These are phyloP conservation scores for Drosophila anomalata DNA, from an alignment of 2,888 invertebrate genomes.

Conservation along the genomic window DNA sequence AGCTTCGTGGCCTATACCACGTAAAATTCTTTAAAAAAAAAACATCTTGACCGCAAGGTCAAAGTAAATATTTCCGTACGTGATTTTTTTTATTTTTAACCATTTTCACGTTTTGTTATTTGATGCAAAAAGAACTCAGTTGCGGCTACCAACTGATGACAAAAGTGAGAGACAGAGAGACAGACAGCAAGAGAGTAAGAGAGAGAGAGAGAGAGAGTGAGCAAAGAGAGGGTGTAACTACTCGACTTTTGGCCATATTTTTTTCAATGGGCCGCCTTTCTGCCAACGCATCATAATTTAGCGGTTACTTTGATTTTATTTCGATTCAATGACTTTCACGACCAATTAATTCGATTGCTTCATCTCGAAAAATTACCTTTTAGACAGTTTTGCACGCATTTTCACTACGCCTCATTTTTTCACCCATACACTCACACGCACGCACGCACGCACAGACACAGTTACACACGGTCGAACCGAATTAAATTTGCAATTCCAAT, in stretches of 20 bases:
- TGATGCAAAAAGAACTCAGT: constrained; percentile 28
- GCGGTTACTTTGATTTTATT: constrained; percentile 4
- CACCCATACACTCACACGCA: constrained; percentile 54
- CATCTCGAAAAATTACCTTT: constrained; percentile 60
- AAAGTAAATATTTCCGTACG: constrained; percentile 52
- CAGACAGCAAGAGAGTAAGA: constrained; percentile 2
- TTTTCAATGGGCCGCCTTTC: constrained; percentile 45
- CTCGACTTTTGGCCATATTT: constrained; percentile 56
- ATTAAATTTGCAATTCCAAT: constrained; percentile 49
- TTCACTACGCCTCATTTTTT: constrained; percentile 76
- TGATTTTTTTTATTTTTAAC: constrained; percentile 63
- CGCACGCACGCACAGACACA: constrained; percentile 51
- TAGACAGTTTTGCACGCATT: constrained; percentile 67
- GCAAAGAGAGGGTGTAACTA: constrained; percentile 47
- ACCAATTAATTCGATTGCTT: constrained; percentile 19
- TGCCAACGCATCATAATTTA: constrained; percentile 57
- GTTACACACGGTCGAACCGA: constrained; percentile 58
- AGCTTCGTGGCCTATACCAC: constrained; percentile 37
- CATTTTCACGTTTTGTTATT: constrained; percentile 43
- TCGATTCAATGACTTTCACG: constrained; percentile 11
- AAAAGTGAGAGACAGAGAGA: constrained; percentile 12
- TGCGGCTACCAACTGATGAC: constrained; percentile 25
- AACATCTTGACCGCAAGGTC: constrained; percentile 42
- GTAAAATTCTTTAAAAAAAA: constrained; percentile 17
- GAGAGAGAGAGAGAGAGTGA: constrained; percentile 11